Conservation (phyloP, 2,113 vertebrate species). For the Penelope pileata region DNA sequence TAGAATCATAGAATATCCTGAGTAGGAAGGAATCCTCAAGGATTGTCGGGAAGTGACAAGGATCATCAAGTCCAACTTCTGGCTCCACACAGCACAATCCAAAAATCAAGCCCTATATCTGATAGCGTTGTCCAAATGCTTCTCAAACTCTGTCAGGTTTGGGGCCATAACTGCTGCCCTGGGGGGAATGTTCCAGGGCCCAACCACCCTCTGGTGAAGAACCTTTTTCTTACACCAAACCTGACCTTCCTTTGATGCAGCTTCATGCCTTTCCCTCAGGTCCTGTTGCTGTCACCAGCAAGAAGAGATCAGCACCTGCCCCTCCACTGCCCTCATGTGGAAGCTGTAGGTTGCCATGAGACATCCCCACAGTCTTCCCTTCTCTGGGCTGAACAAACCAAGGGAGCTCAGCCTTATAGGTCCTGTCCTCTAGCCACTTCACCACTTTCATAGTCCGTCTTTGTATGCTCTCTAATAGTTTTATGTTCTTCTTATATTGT, state of each 20-base stretch:
- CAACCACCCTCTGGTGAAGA: no score
- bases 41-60: no score
- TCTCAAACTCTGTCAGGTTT: neutral
- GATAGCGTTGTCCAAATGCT: neutral
- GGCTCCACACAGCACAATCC: neutral
- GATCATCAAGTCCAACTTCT: neutral
- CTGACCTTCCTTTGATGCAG: no score
- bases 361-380: neutral
- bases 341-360: neutral
- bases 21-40: neutral
- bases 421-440: neutral
- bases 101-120: neutral
- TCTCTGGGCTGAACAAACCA: neutral
- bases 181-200: neutral
- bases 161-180: neutral
- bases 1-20: neutral
- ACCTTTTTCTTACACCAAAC: no score
- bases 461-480: neutral
- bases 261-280: no score
- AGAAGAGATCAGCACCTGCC: neutral
- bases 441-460: neutral
- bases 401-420: neutral
- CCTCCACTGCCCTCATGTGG: neutral
- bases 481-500: neutral
- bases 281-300: no score